phyloP scores from a whole-genome alignment of 2,888 invertebrate genomes.

The Archips xylosteana region DNA sequence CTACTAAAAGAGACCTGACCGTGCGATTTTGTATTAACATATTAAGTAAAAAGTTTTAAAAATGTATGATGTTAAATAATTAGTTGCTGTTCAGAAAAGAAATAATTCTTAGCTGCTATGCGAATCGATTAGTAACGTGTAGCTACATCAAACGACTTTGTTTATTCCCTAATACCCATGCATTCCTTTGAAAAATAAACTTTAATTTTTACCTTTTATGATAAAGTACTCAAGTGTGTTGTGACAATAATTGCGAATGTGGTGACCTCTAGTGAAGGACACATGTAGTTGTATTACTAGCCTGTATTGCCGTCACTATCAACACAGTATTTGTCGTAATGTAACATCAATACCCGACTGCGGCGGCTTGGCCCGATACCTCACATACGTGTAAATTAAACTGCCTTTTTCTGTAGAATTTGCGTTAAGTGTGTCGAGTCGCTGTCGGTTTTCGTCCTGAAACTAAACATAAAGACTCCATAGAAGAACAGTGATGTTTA shows the following conservation, averaged over 20 bases:
- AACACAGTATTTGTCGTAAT: too few species aligned
- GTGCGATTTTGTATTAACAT: too few species aligned
- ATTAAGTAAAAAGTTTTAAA: too few species aligned
- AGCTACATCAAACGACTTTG: neutral
- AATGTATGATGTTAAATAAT: neutral
- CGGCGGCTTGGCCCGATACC: too few species aligned
- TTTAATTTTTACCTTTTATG: neutral
- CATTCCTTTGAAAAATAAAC: neutral
- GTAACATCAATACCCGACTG: neutral
- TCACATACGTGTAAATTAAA: neutral
- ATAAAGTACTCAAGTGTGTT: neutral
- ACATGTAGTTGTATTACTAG: neutral
- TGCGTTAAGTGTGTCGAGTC: neutral
- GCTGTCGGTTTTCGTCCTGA: neutral
- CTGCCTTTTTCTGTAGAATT: neutral
- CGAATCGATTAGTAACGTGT: neutral
- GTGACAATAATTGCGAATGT: conserved; percentile 4
- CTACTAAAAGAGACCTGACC: too few species aligned
- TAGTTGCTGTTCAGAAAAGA: neutral
- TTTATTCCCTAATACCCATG: neutral
- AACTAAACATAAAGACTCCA: neutral
- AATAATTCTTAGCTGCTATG: neutral
- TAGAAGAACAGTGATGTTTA: neutral
- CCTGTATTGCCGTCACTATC: neutral
- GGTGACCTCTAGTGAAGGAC: neutral